Evolutionary conservation across 2,113 vertebrate species (phyloP).

Genomic region (Cariama cristata): DNA sequence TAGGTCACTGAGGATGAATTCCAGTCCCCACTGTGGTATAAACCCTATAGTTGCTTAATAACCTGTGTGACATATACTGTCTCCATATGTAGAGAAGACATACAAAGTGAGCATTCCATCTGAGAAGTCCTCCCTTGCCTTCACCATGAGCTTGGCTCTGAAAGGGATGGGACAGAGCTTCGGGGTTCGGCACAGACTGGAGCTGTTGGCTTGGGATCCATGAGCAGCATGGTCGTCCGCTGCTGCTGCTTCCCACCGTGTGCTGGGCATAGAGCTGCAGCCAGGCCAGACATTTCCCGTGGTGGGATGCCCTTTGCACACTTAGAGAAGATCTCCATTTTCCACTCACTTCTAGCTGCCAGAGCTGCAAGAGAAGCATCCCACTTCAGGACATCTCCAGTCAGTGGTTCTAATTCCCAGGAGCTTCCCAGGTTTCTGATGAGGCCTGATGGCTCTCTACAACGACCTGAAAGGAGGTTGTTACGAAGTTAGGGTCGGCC

Average conservation of each 20-base stretch:
- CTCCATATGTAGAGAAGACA: not conserved
- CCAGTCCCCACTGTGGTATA: not conserved
- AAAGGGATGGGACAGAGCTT: not conserved
- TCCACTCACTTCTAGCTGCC: not conserved
- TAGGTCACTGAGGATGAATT: not conserved
- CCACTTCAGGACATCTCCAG: not conserved
- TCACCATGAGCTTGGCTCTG: not conserved
- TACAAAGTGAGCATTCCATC: not conserved
- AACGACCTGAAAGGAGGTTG: too few species aligned
- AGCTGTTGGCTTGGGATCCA: not conserved
- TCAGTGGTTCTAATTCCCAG: not conserved
- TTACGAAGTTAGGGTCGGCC: too few species aligned
- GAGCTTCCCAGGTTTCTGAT: not conserved
- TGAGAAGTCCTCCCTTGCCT: not conserved
- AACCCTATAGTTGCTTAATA: not conserved
- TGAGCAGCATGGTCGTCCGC: rapidly evolving
- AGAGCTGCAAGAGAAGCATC: not conserved
- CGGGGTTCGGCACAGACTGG: not conserved
- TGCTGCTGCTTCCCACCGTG: not conserved
- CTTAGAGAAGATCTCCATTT: not conserved
- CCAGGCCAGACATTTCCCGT: rapidly evolving
- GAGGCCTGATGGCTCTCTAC: too few species aligned
- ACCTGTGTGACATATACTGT: not conserved
- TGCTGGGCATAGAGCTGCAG: not conserved
- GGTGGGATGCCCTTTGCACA: not conserved